These are phyloP conservation scores for Triops cancriformis DNA, from an alignment of 1,140 invertebrate genomes.

Conservation along the genomic window DNA sequence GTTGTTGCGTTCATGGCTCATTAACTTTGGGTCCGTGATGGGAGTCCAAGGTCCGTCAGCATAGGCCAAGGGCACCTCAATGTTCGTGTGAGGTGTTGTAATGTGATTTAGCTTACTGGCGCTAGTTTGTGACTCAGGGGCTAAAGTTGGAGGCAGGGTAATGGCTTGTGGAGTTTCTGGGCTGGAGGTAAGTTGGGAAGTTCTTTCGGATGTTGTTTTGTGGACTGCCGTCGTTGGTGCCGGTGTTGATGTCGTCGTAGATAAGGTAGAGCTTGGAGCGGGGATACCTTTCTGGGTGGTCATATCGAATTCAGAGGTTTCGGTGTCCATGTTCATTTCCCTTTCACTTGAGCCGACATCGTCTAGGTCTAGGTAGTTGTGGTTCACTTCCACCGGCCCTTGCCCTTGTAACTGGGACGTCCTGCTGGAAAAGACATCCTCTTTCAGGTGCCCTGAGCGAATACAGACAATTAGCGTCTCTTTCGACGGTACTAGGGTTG, in stretches of 20 bases:
- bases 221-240: constrained; percentile 14
- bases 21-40: background rate
- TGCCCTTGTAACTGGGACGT: constrained; percentile 3
- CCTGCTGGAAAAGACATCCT: background rate
- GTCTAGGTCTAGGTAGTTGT: constrained; percentile 15
- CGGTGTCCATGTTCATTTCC: background rate
- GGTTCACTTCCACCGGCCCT: background rate
- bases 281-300: background rate
- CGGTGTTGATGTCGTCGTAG: constrained; percentile 12
- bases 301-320: background rate
- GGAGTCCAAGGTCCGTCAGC: constrained; percentile 1
- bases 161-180: constrained; percentile 2
- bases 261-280: constrained; percentile 9
- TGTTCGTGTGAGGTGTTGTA: background rate
- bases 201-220: background rate
- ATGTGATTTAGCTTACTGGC: background rate
- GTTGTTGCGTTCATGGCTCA: background rate
- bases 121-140: background rate
- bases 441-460: constrained; percentile 16
- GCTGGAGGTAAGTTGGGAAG: background rate
- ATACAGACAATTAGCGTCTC: background rate
- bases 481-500: background rate
- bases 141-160: background rate
- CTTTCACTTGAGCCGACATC: background rate
- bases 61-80: background rate